Percentiles rank a stretch among this genome's conserved stretches.
These are phyloP conservation scores for Eulemur macaco DNA, from an alignment of 2,113 vertebrate species.

Conservation along the genomic window DNA sequence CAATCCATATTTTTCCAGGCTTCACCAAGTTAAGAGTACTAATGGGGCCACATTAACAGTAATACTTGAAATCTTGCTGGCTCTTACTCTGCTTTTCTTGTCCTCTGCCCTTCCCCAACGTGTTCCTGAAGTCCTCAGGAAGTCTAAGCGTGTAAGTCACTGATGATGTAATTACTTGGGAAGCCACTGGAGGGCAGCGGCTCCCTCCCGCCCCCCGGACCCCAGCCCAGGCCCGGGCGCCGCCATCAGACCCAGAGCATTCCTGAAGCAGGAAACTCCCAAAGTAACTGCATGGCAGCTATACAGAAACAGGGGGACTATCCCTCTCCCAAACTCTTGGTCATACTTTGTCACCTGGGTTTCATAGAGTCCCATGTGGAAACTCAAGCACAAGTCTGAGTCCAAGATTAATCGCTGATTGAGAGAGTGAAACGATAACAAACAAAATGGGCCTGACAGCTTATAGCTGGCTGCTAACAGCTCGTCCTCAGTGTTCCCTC, in stretches of 20 bases:
- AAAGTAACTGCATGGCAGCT: background rate
- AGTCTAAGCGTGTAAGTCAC: background rate
- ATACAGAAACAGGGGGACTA: background rate
- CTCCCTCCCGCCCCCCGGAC: background rate
- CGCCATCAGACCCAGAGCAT: background rate
- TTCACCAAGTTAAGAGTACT: background rate
- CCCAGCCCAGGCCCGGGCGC: background rate
- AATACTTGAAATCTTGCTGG: background rate
- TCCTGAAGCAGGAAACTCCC: background rate
- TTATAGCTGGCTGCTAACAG: background rate
- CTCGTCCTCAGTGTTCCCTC: background rate
- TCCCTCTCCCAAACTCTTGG: background rate
- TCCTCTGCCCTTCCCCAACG: background rate
- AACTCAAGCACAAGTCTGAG: background rate
- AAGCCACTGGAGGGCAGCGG: conserved; percentile 61
- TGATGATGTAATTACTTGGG: background rate
- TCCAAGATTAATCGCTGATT: background rate
- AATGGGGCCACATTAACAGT: background rate
- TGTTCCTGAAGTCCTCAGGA: background rate
- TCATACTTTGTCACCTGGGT: background rate
- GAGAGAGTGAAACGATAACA: background rate
- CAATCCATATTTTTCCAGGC: background rate
- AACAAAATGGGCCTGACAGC: background rate
- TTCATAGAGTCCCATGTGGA: background rate
- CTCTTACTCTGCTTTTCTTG: background rate